Base-by-base conservation (phyloP, 2,113 vertebrate genomes). In the Indri indri region DNA sequence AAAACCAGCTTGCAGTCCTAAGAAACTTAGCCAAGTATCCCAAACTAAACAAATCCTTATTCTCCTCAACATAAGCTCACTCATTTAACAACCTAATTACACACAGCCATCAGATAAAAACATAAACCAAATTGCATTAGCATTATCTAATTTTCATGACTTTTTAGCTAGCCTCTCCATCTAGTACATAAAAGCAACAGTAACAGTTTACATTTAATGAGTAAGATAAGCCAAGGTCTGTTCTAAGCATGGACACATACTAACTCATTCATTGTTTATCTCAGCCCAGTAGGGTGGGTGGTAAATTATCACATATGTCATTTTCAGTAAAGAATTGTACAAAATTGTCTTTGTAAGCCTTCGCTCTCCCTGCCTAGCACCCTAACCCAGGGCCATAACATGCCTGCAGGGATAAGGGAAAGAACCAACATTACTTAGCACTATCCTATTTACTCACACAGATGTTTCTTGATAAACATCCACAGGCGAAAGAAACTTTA, bases 21-120 rank as follows among this genome's bases (percentile, higher is more conserved):
- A 96, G 80, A 92, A 95, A 94, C 30, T 57, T 77, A 83, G 79
- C 37, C 37, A 59, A 71, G 86, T 79, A 70, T 42, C 68, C 71
- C 71, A 86, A 81, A 82, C 59, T 57, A 96, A 76, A 95, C 70
- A 92, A 95, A 91, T 57, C 40, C 22, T 83, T 85, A 77, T 88
- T 81, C 25, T 73, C 77, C 37, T 87, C 66, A 76, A 74, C 57
- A 91, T 52, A 97, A 84, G 50, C 6, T 84, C 59, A 92, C 30
- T 83, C 92, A 79, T 50, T 90, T 92, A 95, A 82, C 88, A 94
- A 83, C 59, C 37, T 88, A 97, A 90, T 95, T 81, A 90, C 27
- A 96, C 30, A 70, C 13, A 76, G 77, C 30, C 63, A 77, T 83
- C 63, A 97, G 65, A 94, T 82, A 95, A 97, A 90, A 94, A 89